These are phyloP conservation scores for Spatula clypeata DNA, from an alignment of 2,797 vertebrate genomes.

Conservation along the genomic window DNA sequence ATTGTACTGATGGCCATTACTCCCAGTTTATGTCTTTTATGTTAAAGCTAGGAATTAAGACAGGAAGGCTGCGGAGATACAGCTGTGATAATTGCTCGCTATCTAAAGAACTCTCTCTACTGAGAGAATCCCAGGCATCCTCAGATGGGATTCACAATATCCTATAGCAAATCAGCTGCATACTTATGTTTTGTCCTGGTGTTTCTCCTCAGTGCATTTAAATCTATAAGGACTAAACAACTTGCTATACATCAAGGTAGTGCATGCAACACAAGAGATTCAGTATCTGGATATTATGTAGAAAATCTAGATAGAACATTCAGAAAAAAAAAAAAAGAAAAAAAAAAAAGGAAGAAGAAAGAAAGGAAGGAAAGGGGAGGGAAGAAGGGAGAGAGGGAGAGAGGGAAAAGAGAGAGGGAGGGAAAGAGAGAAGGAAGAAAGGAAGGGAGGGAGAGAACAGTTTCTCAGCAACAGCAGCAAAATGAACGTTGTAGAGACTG, in stretches of 20 bases:
- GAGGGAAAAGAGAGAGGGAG: no score
- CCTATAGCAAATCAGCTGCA: neutral
- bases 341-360: neutral
- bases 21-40: neutral
- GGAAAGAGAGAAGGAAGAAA: no score
- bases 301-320: neutral
- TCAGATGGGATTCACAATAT: neutral
- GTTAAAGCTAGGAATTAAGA: neutral
- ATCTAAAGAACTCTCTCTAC: neutral
- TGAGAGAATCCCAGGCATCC: neutral
- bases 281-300: neutral
- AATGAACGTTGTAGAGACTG: neutral
- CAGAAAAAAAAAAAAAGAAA: rapidly evolving
- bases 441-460: no score
- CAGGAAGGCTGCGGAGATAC: neutral
- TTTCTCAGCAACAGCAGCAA: neutral
- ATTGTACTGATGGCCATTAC: neutral
- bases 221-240: neutral
- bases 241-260: neutral
- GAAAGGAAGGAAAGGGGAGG: no score
- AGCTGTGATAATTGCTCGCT: neutral
- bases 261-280: neutral
- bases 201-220: neutral
- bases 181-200: neutral
- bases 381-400: no score